These are phyloP conservation scores for Ophthalmolycus amberensis DNA, from an alignment of 2,113 vertebrate genomes.

Conservation along the genomic window DNA sequence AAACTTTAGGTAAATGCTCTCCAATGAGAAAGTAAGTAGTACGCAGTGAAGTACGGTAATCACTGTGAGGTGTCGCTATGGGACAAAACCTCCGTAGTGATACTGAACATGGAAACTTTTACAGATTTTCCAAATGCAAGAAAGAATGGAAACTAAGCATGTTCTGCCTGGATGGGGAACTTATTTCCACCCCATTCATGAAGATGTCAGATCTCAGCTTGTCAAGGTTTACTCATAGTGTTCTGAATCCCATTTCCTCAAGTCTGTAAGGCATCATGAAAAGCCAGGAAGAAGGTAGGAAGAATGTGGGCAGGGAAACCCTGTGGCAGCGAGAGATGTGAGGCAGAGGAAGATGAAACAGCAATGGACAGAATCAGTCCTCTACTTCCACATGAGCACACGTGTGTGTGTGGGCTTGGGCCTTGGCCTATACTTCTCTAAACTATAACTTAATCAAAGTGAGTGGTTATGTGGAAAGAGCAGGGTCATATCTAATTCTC, in stretches of 20 bases:
- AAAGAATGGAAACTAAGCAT: conserved; percentile 50
- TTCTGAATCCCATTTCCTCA: conserved; percentile 28
- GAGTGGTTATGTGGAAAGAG: conserved; percentile 16
- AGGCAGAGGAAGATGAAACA: conserved; percentile 28
- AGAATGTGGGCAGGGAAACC: neutral
- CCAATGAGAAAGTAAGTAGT: conserved; percentile 6
- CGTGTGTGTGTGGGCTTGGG: neutral
- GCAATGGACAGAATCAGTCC: conserved; percentile 12
- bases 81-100: conserved; percentile 31
- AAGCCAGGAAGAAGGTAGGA: conserved; percentile 28
- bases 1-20: conserved; percentile 4
- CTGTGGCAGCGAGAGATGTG: conserved; percentile 1
- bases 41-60: conserved; percentile 9
- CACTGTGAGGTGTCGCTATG: conserved; percentile 31
- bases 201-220: conserved; percentile 45
- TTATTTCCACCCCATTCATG: conserved; percentile 33
- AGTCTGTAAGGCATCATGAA: neutral
- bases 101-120: conserved; percentile 39
- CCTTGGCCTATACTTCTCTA: neutral
- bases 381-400: conserved; percentile 24
- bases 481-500: neutral
- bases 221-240: conserved; percentile 23
- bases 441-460: conserved; percentile 30
- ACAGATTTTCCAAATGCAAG: conserved; percentile 35
- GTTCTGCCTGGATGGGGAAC: conserved; percentile 37